Evolutionary conservation across 2,797 vertebrate species (phyloP).

Genomic region (Lindbergichthys nudifrons): DNA sequence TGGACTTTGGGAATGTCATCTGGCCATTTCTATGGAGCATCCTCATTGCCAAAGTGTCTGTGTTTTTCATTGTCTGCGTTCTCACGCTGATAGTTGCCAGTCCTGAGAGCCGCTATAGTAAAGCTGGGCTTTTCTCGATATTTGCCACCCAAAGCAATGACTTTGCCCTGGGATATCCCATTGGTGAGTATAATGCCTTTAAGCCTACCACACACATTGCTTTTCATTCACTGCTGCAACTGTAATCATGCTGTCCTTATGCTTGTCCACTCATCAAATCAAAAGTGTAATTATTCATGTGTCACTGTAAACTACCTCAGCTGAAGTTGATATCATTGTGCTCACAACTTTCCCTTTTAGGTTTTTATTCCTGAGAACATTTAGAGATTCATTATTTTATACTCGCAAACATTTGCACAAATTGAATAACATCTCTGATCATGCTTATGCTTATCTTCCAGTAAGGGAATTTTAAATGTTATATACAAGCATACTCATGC

Average conservation of each 20-base stretch:
- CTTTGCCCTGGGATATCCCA: constrained; percentile 97
- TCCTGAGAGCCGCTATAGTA: constrained; percentile 91
- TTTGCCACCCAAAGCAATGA: constrained; percentile 99
- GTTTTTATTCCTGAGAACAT: not conserved
- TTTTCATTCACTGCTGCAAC: not conserved
- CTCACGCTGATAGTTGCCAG: constrained; percentile 91
- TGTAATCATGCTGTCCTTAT: not conserved
- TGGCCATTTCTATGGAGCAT: constrained; percentile 97
- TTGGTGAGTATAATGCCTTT: constrained; percentile 86
- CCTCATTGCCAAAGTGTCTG: constrained; percentile 93
- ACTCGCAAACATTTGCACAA: not conserved
- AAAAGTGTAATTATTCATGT: constrained; percentile 15
- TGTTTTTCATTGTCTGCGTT: constrained; percentile 91
- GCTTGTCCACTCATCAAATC: not conserved
- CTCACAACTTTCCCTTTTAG: not conserved
- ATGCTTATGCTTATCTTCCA: too few species aligned
- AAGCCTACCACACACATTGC: not conserved
- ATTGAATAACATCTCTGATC: not conserved
- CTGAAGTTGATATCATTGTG: not conserved
- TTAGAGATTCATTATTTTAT: not conserved
- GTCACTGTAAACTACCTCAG: not conserved
- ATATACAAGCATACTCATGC: too few species aligned
- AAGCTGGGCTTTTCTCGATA: constrained; percentile 96
- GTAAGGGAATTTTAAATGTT: not conserved
- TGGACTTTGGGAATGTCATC: constrained; percentile 94